Evolutionary conservation across 92 coral and sea anemone genomes (phyloP).

Genomic region (Paramuricea clavata): DNA sequence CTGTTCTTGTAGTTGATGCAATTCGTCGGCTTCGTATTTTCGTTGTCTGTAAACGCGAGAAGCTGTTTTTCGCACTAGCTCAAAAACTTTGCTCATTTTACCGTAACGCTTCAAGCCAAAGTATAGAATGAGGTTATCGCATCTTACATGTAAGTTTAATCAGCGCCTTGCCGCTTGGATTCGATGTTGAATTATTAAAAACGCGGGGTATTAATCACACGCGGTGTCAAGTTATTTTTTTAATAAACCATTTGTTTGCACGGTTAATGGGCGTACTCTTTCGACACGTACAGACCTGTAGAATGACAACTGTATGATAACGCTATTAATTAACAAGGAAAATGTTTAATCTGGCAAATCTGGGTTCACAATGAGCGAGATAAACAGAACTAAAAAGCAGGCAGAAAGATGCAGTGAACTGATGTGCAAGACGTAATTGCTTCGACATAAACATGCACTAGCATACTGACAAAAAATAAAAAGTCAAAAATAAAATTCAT

Average conservation of each 20-base stretch:
- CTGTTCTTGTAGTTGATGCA: background rate
- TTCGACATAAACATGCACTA: too few species aligned
- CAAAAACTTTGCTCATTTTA: slow-evolving; percentile 23
- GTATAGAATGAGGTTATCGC: background rate
- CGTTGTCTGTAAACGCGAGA: slow-evolving; percentile 30
- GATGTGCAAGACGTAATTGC: too few species aligned
- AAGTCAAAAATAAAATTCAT: too few species aligned
- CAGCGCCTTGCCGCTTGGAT: background rate
- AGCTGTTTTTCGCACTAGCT: slow-evolving; percentile 19
- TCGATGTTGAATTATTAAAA: slow-evolving; percentile 16
- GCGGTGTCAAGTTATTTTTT: slow-evolving; percentile 9
- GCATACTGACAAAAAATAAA: too few species aligned
- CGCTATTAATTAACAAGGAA: too few species aligned
- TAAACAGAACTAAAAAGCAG: too few species aligned
- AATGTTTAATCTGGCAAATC: too few species aligned
- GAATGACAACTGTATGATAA: too few species aligned
- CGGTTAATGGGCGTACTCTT: background rate
- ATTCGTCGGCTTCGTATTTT: slow-evolving; percentile 20
- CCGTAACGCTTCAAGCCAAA: background rate
- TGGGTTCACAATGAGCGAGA: too few species aligned
- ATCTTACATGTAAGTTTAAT: background rate
- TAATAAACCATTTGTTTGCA: slow-evolving; percentile 15
- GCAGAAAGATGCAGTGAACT: too few species aligned
- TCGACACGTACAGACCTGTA: too few species aligned
- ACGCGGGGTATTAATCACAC: slow-evolving; percentile 21